Evolutionary conservation across 2,113 vertebrate genomes (phyloP), one percentile per base, ranked within the genome.

Genomic region (Mastomys natalensis): DNA sequence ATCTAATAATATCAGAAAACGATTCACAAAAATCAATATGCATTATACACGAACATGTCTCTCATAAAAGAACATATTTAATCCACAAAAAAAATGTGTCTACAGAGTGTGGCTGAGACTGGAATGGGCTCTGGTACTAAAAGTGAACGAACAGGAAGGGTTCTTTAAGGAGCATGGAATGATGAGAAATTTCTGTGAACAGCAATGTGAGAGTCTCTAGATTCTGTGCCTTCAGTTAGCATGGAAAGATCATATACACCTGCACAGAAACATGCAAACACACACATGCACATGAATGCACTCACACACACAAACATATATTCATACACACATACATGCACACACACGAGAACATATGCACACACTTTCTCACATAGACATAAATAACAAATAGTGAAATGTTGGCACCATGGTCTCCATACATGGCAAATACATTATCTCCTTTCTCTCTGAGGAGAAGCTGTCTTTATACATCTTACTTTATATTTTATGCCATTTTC

Each of bases 1-100:
- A 43, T 51, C 51, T 84, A 72, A 55, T 66, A 94, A 66, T 53
- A 60, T 21, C 43, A 90, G 73, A 16, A 91, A 89, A 76, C 84
- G 86, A 81, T 53, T 77, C 40, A 82, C 10, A 89, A 73, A 95
- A 70, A 76, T 87, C 76, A 89, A n/a, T 81, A 40, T 68, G n/a
- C 37, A 84, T 64, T 76, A 7, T 12, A 37, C 26, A 72, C 76
- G 29, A 55, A 0, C 7, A 90, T 19, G 45, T 29, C 40, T 8
- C 29, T 92, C 72, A 92, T 51, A 72, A 72, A 72, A 48, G 15
- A 53, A 68, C 51, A 10, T 80, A 70, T 90, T 31, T 84, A 90
- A 66, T 21, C 19, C 6, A 43, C 31, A 77, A 66, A 11, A 76
- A 90, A 76, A 64, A 16, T 9, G 1, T 85, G 64, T 6, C 34